A percentile compares a stretch with the other conserved stretches of the same genome.
phyloP scores from a whole-genome alignment of 92 coral and sea anemone species.

The Parazoanthus swiftii region DNA sequence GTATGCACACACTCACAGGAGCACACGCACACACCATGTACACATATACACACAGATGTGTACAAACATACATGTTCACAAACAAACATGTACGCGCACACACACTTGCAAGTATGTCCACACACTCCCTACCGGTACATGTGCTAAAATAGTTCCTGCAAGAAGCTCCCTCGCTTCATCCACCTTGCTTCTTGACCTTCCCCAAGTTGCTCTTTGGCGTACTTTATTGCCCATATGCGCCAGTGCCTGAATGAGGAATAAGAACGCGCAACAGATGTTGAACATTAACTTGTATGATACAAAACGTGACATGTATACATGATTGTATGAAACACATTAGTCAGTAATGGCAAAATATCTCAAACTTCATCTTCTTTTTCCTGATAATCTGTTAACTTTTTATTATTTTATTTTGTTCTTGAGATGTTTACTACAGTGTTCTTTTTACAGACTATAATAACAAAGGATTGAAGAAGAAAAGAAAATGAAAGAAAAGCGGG shows the following conservation, averaged over 20 bases:
- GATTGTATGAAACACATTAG: background rate
- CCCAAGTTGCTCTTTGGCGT: constrained; percentile 95
- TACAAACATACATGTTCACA: background rate
- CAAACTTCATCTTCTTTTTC: background rate
- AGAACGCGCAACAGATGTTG: background rate
- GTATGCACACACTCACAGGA: too few relatives aligned
- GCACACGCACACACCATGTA: too few relatives aligned
- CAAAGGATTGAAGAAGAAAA: too few relatives aligned
- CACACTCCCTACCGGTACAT: constrained; percentile 74
- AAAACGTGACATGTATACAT: too few relatives aligned
- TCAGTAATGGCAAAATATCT: background rate
- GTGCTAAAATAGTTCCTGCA: constrained; percentile 91
- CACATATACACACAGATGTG: background rate
- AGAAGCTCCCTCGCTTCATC: constrained; percentile 93
- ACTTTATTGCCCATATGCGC: constrained; percentile 91
- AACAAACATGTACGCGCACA: background rate
- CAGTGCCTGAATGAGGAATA: constrained; percentile 65
- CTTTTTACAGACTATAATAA: too few relatives aligned
- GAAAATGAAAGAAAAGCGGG: background rate
- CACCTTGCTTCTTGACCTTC: constrained; percentile 84
- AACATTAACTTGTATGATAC: background rate
- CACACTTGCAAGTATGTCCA: background rate
- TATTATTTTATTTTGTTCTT: too few relatives aligned
- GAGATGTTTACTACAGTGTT: too few relatives aligned
- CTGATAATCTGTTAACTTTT: background rate